Conservation (phyloP, 1,140 invertebrate species). For the Lamellibrachia luymesi region DNA sequence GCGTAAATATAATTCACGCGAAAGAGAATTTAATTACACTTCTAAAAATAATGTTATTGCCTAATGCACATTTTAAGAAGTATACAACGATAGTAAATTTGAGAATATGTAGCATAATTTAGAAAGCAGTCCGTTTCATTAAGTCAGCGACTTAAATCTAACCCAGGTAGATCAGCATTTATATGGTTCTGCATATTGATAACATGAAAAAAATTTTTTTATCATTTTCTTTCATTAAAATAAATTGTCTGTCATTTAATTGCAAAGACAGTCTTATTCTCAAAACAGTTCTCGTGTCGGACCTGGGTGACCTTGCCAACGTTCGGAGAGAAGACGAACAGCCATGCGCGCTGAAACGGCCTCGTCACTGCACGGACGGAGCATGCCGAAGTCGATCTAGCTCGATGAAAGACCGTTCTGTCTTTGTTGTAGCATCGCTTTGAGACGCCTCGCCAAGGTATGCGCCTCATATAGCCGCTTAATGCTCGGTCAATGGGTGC, state of each 20-base stretch:
- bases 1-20: not conserved
- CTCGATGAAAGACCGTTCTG: not conserved
- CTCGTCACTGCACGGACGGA: too few species aligned
- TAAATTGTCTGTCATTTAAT: too few species aligned
- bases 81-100: not conserved
- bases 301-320: not conserved
- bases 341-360: not conserved
- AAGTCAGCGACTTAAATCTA: too few species aligned
- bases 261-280: too few species aligned
- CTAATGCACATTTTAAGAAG: not conserved
- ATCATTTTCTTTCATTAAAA: too few species aligned
- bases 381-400: not conserved
- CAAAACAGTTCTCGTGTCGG: too few species aligned
- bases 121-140: not conserved
- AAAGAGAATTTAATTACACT: not conserved
- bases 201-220: too few species aligned
- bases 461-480: constrained; percentile 6
- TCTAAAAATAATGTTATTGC: not conserved
- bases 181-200: too few species aligned
- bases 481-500: constrained; percentile 3
- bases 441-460: not conserved
- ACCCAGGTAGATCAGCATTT: too few species aligned
- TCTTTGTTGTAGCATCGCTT: not conserved
- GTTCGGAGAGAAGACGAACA: not conserved
- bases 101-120: not conserved